Evolutionary conservation across 1,140 invertebrate species (phyloP).

Genomic region (Aphelenchoides avenae): DNA sequence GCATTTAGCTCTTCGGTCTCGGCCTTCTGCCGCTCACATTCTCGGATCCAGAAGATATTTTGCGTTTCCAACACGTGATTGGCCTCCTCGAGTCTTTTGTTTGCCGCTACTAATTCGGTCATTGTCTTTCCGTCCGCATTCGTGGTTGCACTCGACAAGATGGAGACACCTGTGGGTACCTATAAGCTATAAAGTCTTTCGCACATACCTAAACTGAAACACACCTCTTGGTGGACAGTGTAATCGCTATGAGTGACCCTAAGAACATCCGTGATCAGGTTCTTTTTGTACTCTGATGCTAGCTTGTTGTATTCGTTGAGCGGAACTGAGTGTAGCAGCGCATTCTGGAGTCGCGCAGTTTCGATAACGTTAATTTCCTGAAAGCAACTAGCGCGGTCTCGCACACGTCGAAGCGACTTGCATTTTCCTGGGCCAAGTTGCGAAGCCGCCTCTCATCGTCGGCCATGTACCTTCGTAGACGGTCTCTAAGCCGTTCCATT

Average conservation of each 20-base stretch:
- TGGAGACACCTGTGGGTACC: no score
- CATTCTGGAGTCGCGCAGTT: slow-evolving; percentile 33
- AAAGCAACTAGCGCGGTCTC: no score
- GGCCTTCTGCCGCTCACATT: slow-evolving; percentile 15
- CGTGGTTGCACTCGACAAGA: no score
- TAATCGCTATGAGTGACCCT: no score
- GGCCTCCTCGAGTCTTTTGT: slow-evolving; percentile 17
- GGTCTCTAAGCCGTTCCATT: background rate
- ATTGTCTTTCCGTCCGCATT: no score
- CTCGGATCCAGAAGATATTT: slow-evolving; percentile 23
- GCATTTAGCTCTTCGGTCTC: slow-evolving; percentile 37
- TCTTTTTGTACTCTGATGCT: slow-evolving; percentile 30
- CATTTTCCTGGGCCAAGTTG: slow-evolving; percentile 16
- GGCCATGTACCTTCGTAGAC: slow-evolving; percentile 2
- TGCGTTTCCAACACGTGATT: slow-evolving; percentile 33
- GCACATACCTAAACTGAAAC: background rate
- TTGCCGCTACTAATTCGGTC: slow-evolving; percentile 23
- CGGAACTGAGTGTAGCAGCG: slow-evolving; percentile 46
- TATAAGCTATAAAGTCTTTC: no score
- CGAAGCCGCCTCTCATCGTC: slow-evolving; percentile 10
- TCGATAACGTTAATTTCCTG: slow-evolving; percentile 30
- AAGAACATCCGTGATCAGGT: no score
- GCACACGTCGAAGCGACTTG: no score
- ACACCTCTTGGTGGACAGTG: no score
- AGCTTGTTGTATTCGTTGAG: slow-evolving; percentile 33